Base-by-base conservation (phyloP, 2,888 invertebrate species). In the Hyalella azteca region DNA sequence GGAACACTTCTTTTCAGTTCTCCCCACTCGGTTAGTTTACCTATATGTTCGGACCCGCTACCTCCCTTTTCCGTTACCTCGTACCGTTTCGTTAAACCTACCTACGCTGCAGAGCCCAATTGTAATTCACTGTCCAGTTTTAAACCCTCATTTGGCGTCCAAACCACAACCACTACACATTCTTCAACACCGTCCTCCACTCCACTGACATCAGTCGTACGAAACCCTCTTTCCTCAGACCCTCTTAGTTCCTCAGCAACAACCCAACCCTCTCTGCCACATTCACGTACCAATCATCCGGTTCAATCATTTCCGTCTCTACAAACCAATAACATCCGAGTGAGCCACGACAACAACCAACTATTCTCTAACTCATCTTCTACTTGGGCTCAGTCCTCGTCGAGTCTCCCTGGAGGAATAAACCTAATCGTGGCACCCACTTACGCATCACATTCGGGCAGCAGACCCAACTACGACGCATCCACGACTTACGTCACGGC, bases 1-100 rank as follows among this genome's bases (percentile, higher is more conserved):
- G 66, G 66, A 13, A 32, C 66, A 9, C n/a, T 66, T 66, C 66
- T 36, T 66, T 66, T 66, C 19, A 66, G 66, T 66, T 66, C n/a
- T 59, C 29, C 59, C 59, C 29, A 9, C 39, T 36, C 66, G 22
- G 36, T 66, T 66, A 66, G 7, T 66, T 66, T 36, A 7, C 19
- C 66, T 15, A 11, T 66, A n/a, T 36, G 19, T 9, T 66, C 66
- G 7, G 36, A 66, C 66, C 66, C 66, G 13, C 36, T 36, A 9
- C 59, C 59, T 22, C 32, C 59, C 13, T 66, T 66, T 36, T 66
- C 66, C 11, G 66, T 66, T 36, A 5, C 66, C 66, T 15, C 66
- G 9, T 66, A 36, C 66, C 66, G 39, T 66, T 66, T 36, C 19
- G 32, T 66, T 13, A 66, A 66, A 29, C 36, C 66, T 66, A 36